Percentiles rank a stretch among this genome's conserved stretches.
phyloP scores from a whole-genome alignment of 2,888 invertebrate species.

The Heterodera filipjevi region DNA sequence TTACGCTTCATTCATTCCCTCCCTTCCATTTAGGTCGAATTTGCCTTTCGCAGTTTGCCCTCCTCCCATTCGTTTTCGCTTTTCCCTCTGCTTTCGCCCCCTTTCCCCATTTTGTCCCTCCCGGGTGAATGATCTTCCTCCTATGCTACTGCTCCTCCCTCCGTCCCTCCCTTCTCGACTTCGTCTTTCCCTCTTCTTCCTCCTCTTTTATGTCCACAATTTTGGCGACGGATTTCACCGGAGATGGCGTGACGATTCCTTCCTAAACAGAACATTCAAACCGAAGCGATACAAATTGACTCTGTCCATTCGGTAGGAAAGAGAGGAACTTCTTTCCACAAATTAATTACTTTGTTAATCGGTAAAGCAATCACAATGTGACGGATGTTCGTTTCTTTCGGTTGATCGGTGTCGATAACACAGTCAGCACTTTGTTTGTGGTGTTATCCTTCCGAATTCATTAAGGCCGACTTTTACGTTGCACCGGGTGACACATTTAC shows the following conservation, averaged over 20 bases:
- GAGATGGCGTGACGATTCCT: background rate
- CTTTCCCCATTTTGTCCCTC: background rate
- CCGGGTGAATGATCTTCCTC: background rate
- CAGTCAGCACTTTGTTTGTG: no score
- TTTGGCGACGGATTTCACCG: background rate
- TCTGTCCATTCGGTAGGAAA: constrained; percentile 55
- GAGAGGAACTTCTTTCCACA: background rate
- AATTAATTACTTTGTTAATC: constrained; percentile 1
- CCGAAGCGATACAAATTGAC: constrained; percentile 58
- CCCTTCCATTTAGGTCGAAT: no score
- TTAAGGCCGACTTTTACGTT: constrained; percentile 59
- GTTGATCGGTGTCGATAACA: constrained; percentile 63
- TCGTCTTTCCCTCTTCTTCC: background rate
- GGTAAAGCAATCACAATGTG: constrained; percentile 62
- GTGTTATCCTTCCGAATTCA: no score
- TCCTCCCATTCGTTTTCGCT: background rate
- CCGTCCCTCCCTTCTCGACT: background rate
- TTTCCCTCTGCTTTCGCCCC: background rate
- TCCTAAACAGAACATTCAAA: constrained; percentile 40
- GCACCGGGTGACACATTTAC: constrained; percentile 62
- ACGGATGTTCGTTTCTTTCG: constrained; percentile 64
- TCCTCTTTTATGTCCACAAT: constrained; percentile 2
- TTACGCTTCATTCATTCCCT: no score
- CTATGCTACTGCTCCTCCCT: background rate
- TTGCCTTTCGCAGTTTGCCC: no score